These are phyloP conservation scores for Tenthredo notha DNA, from an alignment of 2,888 invertebrate genomes.

Conservation along the genomic window DNA sequence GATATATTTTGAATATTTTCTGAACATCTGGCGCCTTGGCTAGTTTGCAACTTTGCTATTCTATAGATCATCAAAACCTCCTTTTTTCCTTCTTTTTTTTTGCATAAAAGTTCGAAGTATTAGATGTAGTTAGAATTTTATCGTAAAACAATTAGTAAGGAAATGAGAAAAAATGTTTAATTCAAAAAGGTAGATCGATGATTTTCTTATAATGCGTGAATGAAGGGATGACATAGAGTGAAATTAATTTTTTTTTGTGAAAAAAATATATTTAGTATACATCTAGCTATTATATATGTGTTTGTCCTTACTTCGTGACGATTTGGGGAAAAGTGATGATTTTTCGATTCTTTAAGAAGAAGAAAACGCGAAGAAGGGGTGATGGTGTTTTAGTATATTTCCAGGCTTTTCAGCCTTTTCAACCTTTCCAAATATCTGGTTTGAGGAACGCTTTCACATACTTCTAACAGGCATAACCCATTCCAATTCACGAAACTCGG, in stretches of 20 bases:
- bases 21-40: background rate
- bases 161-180: too few relatives aligned
- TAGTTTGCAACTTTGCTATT: background rate
- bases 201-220: too few relatives aligned
- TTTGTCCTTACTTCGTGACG: constrained; percentile 17
- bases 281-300: background rate
- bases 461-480: constrained; percentile 41
- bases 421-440: constrained; percentile 49
- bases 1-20: background rate
- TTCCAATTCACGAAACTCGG: constrained; percentile 52
- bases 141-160: too few relatives aligned
- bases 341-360: background rate
- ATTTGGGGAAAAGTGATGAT: background rate
- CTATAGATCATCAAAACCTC: background rate
- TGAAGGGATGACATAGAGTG: background rate
- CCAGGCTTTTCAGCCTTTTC: constrained; percentile 15
- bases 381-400: background rate
- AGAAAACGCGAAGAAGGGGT: background rate
- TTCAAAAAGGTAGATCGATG: too few relatives aligned
- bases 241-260: background rate
- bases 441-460: constrained; percentile 41
- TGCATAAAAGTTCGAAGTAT: too few relatives aligned
- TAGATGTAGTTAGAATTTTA: too few relatives aligned
- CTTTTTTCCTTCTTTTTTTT: too few relatives aligned
- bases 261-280: background rate